phyloP scores from a whole-genome alignment of 1,140 invertebrate genomes.

The Liolophura sinensis region DNA sequence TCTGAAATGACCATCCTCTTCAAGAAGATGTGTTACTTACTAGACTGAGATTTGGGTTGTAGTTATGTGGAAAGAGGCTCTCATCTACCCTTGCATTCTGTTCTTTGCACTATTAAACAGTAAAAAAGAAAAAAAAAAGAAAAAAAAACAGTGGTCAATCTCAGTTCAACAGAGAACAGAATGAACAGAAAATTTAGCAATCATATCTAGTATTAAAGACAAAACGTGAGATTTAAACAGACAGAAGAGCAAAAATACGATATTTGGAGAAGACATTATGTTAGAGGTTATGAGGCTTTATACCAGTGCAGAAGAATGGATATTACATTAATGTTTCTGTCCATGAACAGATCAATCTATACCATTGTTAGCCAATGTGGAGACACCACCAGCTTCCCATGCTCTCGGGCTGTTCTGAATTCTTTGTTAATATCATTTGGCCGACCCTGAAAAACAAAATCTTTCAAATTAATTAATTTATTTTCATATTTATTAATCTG shows the following conservation, averaged over 20 bases:
- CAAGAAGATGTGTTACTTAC: conserved; percentile 25
- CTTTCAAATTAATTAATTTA: too few species aligned
- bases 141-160: too few species aligned
- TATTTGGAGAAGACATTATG: too few species aligned
- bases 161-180: not conserved
- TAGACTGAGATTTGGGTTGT: conserved; percentile 57
- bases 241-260: too few species aligned
- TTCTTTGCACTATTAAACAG: conserved; percentile 55
- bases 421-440: conserved; percentile 59
- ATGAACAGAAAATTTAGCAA: too few species aligned
- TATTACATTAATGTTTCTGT: not conserved
- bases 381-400: conserved; percentile 60
- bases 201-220: too few species aligned
- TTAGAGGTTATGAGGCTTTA: too few species aligned
- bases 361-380: conserved; percentile 59
- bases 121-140: not conserved
- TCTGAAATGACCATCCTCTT: too few species aligned
- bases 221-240: too few species aligned
- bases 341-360: conserved; percentile 22
- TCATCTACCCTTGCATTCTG: conserved; percentile 56
- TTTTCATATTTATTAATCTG: too few species aligned
- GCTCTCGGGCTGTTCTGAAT: conserved; percentile 53
- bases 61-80: conserved; percentile 58
- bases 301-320: not conserved
- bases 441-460: conserved; percentile 46